phyloP scores from a whole-genome alignment of 1,140 invertebrate species.

The Neodiprion lecontei region DNA sequence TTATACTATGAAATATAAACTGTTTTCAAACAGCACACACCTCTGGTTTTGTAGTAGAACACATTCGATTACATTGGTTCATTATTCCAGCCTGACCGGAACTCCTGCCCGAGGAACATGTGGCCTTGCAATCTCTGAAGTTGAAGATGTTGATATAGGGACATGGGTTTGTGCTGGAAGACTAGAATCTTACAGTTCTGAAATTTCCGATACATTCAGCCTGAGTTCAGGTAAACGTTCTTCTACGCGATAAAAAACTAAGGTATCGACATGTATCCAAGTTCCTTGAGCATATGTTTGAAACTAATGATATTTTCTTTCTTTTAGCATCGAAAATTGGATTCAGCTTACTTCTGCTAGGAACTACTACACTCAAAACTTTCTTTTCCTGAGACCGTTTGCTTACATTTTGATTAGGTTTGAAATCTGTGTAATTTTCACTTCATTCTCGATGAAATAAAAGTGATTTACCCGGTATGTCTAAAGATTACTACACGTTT shows the following conservation, averaged over 20 bases:
- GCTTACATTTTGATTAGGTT: background rate
- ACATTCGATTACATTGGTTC: too few species aligned
- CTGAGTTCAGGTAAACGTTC: background rate
- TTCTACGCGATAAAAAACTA: background rate
- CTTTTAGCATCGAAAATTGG: background rate
- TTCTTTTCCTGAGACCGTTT: background rate
- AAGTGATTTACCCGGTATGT: background rate
- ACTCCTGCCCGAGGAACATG: background rate
- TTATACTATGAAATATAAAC: too few species aligned
- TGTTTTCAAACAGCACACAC: too few species aligned
- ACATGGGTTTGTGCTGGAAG: slow-evolving; percentile 9
- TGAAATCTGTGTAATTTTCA: background rate
- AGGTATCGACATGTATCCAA: background rate
- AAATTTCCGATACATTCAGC: slow-evolving; percentile 2
- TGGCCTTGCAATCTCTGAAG: background rate
- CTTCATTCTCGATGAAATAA: background rate
- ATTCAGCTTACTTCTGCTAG: background rate
- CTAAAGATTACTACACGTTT: too few species aligned
- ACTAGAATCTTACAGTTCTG: slow-evolving; percentile 1
- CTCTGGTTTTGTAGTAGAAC: too few species aligned
- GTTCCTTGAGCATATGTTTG: too few species aligned
- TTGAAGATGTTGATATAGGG: slow-evolving; percentile 3
- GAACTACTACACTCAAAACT: background rate
- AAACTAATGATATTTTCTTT: background rate
- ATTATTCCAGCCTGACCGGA: background rate